A percentile compares a stretch with the other conserved stretches of the same genome.
Conservation (phyloP, 2,113 vertebrate species). For the Serinus canaria region DNA sequence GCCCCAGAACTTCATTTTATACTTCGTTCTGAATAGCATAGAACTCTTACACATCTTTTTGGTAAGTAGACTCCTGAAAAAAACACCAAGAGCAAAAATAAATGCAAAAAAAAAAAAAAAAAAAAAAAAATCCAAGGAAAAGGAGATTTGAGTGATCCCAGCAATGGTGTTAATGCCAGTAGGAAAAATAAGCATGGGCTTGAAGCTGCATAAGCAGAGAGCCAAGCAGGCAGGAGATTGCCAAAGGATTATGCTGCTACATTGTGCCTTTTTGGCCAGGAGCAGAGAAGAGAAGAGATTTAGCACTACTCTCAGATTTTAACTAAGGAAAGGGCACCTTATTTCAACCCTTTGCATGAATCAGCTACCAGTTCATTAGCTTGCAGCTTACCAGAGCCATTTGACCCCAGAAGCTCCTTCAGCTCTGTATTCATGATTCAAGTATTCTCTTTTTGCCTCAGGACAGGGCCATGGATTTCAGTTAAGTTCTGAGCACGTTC, state of each 20-base stretch:
- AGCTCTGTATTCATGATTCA: background rate
- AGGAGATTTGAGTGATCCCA: background rate
- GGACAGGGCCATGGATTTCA: background rate
- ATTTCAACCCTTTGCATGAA: background rate
- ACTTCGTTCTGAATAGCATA: background rate
- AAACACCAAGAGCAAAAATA: background rate
- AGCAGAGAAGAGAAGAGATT: background rate
- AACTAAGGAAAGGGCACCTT: background rate
- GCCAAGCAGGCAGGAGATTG: background rate
- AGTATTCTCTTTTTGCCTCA: background rate
- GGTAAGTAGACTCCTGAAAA: conserved; percentile 41
- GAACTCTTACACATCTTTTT: conserved; percentile 53
- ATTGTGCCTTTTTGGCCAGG: background rate
- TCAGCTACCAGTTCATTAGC: background rate
- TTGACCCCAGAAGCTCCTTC: background rate
- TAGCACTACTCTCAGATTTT: background rate
- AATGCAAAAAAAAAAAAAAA: background rate
- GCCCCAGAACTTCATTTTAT: background rate
- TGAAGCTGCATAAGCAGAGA: background rate
- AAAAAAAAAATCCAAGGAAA: background rate
- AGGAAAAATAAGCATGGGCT: background rate
- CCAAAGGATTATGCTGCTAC: background rate
- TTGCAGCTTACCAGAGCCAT: background rate
- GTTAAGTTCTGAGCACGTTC: background rate
- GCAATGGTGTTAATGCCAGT: background rate